Base-by-base conservation (phyloP, 1,140 invertebrate species). In the Bombus huntii region DNA sequence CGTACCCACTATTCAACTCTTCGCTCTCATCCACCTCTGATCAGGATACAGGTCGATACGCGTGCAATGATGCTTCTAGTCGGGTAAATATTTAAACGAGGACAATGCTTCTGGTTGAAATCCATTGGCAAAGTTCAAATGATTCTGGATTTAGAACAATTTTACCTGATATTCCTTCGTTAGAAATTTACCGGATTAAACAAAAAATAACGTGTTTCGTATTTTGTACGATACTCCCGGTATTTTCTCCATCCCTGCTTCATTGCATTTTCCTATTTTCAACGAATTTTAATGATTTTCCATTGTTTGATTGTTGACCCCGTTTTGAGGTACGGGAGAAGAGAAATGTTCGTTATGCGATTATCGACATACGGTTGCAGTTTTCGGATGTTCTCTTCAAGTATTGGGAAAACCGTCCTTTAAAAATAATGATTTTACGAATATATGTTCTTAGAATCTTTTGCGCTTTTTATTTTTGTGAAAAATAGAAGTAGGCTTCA, bases 71-170 rank as follows among this genome's bases (percentile, higher is more conserved):
- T 78, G 82, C 76, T 62, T 72, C 83, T 72, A 22, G 37, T 39
- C 76, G 47, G 66, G 53, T 84, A 84, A 80, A 84, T 78, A 79
- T 78, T 79, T 77, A 79, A 84, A 84, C 66, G 82, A 59, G 82
- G 75, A 71, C 74, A 71, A 42, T 44, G 75, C 4, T 47, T 66
- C 47, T 37, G 13, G 25, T 3, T 13, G 62, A 76, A 31, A 57
- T 77, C 34, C 25, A 9, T 31, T 53, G 34, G 59, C 22, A 71
- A 57, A 59, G 59, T 71, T 78, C 75, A 59, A 78, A 78, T 42
- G 34, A 37, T 15, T 13, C 9, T 18, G 65, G 37, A 71, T 59
- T 76, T 83, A 13, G 42, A 42, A 76, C 42, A 53, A 22, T 75
- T 65, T 68, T 22, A 13, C 1, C 3, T 1, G 68, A 10, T 34